phyloP scores from a whole-genome alignment of 2,797 vertebrate genomes.

The Novumbra hubbsi region DNA sequence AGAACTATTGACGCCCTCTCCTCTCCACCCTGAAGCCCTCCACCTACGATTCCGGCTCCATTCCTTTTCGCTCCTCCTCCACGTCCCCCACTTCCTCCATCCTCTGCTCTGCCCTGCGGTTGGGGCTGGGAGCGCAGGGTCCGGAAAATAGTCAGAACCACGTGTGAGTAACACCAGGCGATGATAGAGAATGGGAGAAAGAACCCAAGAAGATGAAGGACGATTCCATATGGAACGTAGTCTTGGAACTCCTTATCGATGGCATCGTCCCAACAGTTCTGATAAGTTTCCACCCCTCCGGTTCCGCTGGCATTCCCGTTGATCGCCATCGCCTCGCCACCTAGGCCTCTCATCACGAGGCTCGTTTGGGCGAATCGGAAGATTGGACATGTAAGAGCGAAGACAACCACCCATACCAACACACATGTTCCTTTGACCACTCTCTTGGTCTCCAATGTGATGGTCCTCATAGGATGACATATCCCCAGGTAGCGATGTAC shows the following conservation, averaged over 20 bases:
- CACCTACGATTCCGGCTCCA: slow-evolving; percentile 25
- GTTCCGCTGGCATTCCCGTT: slow-evolving; percentile 17
- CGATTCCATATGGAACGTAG: slow-evolving; percentile 82
- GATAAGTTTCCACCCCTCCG: slow-evolving; percentile 55
- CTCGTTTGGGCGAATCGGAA: slow-evolving; percentile 82
- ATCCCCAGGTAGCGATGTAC: slow-evolving; percentile 84
- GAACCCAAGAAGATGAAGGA: slow-evolving; percentile 79
- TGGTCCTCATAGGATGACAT: slow-evolving; percentile 83
- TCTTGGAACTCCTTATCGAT: slow-evolving; percentile 79
- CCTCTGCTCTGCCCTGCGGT: slow-evolving; percentile 16
- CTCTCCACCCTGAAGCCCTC: slow-evolving; percentile 41
- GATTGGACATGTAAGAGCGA: slow-evolving; percentile 80
- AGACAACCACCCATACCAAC: slow-evolving; percentile 79
- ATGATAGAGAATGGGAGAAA: slow-evolving; percentile 81
- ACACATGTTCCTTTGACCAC: slow-evolving; percentile 78
- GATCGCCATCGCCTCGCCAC: slow-evolving; percentile 13
- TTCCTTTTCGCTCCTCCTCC: slow-evolving; percentile 31
- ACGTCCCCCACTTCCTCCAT: not conserved
- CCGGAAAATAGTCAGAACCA: slow-evolving; percentile 79
- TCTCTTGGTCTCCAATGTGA: slow-evolving; percentile 77
- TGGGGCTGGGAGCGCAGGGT: slow-evolving; percentile 71
- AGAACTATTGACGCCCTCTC: slow-evolving; percentile 64
- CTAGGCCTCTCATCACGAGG: slow-evolving; percentile 54
- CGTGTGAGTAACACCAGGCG: slow-evolving; percentile 83
- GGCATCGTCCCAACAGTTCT: slow-evolving; percentile 82